Evolutionary conservation across 1,140 invertebrate genomes (phyloP), one percentile per base, ranked within the genome.

Genomic region (Zophobas morio): DNA sequence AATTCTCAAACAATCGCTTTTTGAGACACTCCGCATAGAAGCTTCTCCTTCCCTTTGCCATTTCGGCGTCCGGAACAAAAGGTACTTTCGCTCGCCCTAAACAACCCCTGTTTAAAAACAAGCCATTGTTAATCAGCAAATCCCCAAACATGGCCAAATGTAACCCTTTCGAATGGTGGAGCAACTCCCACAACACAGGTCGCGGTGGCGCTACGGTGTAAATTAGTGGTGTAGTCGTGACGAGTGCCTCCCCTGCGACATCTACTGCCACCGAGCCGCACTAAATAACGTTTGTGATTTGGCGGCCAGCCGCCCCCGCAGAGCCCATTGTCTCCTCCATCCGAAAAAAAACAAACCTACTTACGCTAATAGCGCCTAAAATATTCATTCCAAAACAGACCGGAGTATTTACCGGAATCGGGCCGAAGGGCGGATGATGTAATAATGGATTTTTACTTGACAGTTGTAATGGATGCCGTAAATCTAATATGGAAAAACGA

Each of bases 151-250:
- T 76, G 74, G 66, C 74, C 74, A 57, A 53, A 63, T 47, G 60
- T 53, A 76, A 76, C 74, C 74, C 57, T 54, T 76, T 37, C 74
- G 60, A 66, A 57, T 56, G 54, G 73, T 36, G 51, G 32, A 60
- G 57, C 37, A 76, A 76, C 74, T 76, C 74, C 74, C 74, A 70
- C 74, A 76, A 76, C 74, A 76, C 74, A 70, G 74, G 57, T 76
- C 74, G 74, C 66, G 74, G 74, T 56, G 71, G 71, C 71, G 53
- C 71, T 76, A 57, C 75, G 78, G 72, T 74, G 79, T 80, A 80
- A 80, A 80, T 80, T 80, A 80, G 79, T 77, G 76, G 77, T 76
- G 76, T 80, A 80, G 77, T 71, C 73, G 78, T 80, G 79, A 80
- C 79, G 79, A 80, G 56, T 75, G 79, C 79, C 76, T 80, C 79